Evolutionary conservation across 2,888 invertebrate species (phyloP).

Genomic region (Callinectes sapidus): DNA sequence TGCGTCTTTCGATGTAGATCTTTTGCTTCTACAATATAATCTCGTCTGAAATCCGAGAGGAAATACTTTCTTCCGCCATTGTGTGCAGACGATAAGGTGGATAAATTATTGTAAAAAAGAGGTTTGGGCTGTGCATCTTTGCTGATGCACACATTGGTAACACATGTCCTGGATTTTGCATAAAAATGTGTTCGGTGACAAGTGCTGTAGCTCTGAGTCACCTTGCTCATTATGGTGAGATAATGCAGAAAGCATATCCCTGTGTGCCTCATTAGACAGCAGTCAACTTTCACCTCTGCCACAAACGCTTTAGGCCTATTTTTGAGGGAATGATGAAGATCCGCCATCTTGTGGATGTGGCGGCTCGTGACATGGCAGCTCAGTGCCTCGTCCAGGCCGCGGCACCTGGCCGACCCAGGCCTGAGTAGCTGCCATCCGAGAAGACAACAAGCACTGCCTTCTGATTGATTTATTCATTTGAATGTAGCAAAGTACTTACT

Average conservation of each 20-base stretch:
- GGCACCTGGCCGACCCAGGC: neutral
- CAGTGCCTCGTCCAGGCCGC: neutral
- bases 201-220: neutral
- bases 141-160: no score
- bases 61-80: no score
- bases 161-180: no score
- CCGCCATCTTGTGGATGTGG: neutral
- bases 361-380: slow-evolving; percentile 12
- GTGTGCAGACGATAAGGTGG: no score
- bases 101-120: no score
- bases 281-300: neutral
- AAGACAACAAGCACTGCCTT: neutral
- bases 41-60: no score
- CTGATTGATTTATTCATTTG: no score
- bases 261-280: neutral
- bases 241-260: neutral
- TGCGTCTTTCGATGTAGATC: no score
- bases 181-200: no score
- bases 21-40: no score
- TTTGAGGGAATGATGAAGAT: neutral
- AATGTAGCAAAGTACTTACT: no score
- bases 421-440: neutral
- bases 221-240: neutral
- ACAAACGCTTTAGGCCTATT: slow-evolving; percentile 4
- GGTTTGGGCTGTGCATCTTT: no score